Percentiles rank a stretch among this genome's conserved stretches.
phyloP scores from a whole-genome alignment of 2,888 invertebrate species.

The Archips crataeganus region DNA sequence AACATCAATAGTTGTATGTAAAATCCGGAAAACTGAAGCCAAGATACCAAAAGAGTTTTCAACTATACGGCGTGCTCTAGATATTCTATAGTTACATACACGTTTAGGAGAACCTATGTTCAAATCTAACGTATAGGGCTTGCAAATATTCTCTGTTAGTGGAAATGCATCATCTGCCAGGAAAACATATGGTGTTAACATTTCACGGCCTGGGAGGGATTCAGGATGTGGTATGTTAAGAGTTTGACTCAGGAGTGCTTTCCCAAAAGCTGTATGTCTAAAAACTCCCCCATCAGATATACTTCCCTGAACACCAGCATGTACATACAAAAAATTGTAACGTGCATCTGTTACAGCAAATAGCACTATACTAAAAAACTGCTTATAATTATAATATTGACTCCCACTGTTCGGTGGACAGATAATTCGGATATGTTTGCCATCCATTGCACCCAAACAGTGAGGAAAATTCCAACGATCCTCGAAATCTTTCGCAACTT shows the following conservation, averaged over 20 bases:
- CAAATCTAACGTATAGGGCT: constrained; percentile 37
- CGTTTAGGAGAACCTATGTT: constrained; percentile 34
- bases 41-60: constrained; percentile 33
- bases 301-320: constrained; percentile 36
- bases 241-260: constrained; percentile 20
- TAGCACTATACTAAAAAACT: no score
- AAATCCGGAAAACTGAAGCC: constrained; percentile 30
- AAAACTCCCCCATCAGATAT: constrained; percentile 37
- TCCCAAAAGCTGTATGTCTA: constrained; percentile 35
- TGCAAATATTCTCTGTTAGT: constrained; percentile 37
- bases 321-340: neutral
- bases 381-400: no score
- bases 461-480: no score
- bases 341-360: no score
- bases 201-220: constrained; percentile 27
- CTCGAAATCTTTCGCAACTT: no score
- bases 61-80: constrained; percentile 33
- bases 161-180: constrained; percentile 38
- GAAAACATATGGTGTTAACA: constrained; percentile 18
- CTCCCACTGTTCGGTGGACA: no score
- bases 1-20: constrained; percentile 34
- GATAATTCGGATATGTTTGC: no score
- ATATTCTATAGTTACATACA: constrained; percentile 35
- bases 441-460: no score
- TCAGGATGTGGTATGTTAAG: constrained; percentile 28